phyloP scores from a whole-genome alignment of 2,797 vertebrate genomes.

The Artibeus jamaicensis region DNA sequence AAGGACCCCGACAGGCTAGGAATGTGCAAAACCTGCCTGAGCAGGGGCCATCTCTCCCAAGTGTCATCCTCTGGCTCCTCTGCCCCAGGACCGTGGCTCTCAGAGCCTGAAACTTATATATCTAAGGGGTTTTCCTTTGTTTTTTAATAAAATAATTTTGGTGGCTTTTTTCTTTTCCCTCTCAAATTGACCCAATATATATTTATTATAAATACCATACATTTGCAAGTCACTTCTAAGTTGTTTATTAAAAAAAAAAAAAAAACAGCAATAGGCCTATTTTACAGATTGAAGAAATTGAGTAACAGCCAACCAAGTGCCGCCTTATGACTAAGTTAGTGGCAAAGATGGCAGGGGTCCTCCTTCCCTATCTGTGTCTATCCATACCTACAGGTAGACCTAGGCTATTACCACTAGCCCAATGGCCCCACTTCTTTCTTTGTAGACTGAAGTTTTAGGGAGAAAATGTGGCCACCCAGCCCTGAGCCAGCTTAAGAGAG shows the following conservation, averaged over 20 bases:
- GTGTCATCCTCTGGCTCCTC: neutral
- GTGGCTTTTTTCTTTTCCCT: constrained; percentile 9
- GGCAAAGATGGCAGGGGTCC: neutral
- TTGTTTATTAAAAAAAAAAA: neutral
- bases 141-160: neutral
- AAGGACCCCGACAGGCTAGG: neutral
- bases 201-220: neutral
- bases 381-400: neutral
- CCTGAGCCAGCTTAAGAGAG: neutral
- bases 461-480: neutral
- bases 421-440: neutral
- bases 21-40: neutral
- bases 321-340: neutral
- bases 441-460: neutral
- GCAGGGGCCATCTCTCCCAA: neutral
- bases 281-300: neutral
- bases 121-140: neutral
- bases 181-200: neutral
- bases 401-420: neutral
- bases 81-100: neutral
- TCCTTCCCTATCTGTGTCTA: neutral
- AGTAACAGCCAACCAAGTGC: neutral
- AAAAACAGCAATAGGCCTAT: neutral
- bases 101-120: neutral
- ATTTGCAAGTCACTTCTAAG: neutral